Percentiles rank a stretch among this genome's conserved stretches.
phyloP scores from a whole-genome alignment of 2,797 vertebrate genomes.

The Sebastes cheni region DNA sequence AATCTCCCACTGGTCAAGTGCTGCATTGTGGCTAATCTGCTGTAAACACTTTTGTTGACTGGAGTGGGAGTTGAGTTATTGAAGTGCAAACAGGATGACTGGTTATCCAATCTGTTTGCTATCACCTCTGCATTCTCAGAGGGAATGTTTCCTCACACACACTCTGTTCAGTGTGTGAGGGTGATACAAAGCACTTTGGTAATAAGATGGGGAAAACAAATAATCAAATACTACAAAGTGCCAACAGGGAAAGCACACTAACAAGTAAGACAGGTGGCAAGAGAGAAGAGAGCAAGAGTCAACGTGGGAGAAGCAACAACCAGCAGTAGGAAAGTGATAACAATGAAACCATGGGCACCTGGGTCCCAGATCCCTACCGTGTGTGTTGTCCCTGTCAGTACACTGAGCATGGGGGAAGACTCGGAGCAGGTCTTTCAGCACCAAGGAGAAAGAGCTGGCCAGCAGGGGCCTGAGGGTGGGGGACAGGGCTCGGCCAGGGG shows the following conservation, averaged over 20 bases:
- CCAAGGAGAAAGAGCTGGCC: slow-evolving; percentile 86
- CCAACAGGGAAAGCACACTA: slow-evolving; percentile 15
- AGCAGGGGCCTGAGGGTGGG: slow-evolving; percentile 91
- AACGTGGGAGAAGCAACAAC: not conserved
- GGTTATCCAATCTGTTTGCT: slow-evolving; percentile 40
- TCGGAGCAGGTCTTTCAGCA: slow-evolving; percentile 89
- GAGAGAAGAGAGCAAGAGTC: not conserved
- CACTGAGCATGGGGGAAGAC: slow-evolving; percentile 96
- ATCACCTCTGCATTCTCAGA: slow-evolving; percentile 34
- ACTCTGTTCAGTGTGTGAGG: slow-evolving; percentile 13
- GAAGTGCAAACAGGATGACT: slow-evolving; percentile 42
- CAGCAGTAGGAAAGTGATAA: not conserved
- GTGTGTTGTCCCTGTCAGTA: slow-evolving; percentile 88
- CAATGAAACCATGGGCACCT: not conserved
- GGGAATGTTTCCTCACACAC: slow-evolving; percentile 11
- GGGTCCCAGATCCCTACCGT: slow-evolving; percentile 79
- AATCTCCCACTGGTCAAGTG: slow-evolving; percentile 54
- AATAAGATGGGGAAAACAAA: slow-evolving; percentile 16
- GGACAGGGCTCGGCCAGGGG: slow-evolving; percentile 91
- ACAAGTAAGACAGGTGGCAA: slow-evolving; percentile 22
- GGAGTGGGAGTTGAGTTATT: slow-evolving; percentile 35
- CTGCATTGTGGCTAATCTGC: slow-evolving; percentile 58
- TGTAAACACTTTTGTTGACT: slow-evolving; percentile 52
- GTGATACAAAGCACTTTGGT: slow-evolving; percentile 25
- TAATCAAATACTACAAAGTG: slow-evolving; percentile 20